These are phyloP conservation scores for Triops longicaudatus DNA, from an alignment of 1,140 invertebrate genomes.

Conservation along the genomic window DNA sequence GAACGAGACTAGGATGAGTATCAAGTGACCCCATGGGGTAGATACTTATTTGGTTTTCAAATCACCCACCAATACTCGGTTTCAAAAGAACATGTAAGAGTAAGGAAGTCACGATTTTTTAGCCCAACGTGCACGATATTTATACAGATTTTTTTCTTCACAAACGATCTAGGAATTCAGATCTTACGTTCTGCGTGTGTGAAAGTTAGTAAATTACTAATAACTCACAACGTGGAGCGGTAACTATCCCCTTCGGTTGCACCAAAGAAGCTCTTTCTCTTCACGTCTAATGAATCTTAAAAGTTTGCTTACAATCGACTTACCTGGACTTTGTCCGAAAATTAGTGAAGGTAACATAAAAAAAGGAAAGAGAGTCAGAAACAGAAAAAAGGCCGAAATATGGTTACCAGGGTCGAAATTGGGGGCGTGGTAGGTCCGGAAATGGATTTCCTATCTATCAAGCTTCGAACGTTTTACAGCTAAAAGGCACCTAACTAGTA, in stretches of 20 bases:
- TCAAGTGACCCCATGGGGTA: neutral
- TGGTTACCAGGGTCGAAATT: neutral
- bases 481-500: neutral
- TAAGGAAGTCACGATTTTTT: neutral
- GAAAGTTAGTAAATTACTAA: neutral
- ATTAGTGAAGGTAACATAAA: neutral
- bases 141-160: neutral
- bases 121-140: neutral
- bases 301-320: neutral
- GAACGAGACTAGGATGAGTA: neutral
- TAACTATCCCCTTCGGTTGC: neutral
- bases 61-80: neutral
- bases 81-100: neutral
- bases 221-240: neutral
- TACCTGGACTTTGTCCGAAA: neutral
- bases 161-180: neutral
- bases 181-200: neutral
- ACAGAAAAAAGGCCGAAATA: neutral
- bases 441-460: constrained; percentile 12
- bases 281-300: neutral
- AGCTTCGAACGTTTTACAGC: neutral
- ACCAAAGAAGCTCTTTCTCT: neutral
- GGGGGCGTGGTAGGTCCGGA: neutral
- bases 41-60: constrained; percentile 4
- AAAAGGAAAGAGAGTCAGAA: neutral